Base-by-base conservation (phyloP, 2,888 invertebrate species). In the Brenthis daphne region DNA sequence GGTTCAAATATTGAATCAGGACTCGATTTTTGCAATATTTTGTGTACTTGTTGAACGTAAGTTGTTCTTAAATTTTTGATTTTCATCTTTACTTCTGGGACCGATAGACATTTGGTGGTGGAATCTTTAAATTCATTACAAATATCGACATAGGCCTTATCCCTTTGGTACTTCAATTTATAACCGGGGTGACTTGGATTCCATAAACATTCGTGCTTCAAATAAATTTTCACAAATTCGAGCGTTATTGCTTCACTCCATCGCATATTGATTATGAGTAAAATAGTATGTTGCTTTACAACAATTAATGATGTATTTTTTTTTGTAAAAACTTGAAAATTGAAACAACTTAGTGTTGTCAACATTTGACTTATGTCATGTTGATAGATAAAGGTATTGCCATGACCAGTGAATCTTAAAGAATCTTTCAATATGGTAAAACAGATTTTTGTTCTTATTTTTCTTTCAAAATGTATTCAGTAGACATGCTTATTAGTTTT, bases 171-270 rank as follows among this genome's bases (percentile, higher is more conserved):
- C 76, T 84, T 87, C 11, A 85, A 70, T 81, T 89, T 92, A 75
- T 93, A 93, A 12, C 82, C 83, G 0, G 85, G 79, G 73, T 90
- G 87, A 56, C 79, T 75, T 1, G 90, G 87, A 77, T 93, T 90
- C 93, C 93, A 94, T 13, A 94, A 80, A 70, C 91, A 91, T 76
- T 93, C 93, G 69, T 92, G 85, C 71, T 88, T 89, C 65, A 92
- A 80, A 78, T 93, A 94, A 65, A 92, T 81, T 79, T 89, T 92
- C 13, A 93, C 92, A 74, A 94, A 93, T 74, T 88, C 83, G 67
- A 88, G 75, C 1, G 93, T 93, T 29, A 87, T 85, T 55, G 86
- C 79, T 80, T 93, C 93, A 74, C 87, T 85, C 93, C 93, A 93
- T 74, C 89, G 82, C 89, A 90, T 91, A 68, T 83, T 74, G 50